Evolutionary conservation across 1,140 invertebrate genomes (phyloP), one percentile per base, ranked within the genome.

Genomic region (Scaptodrosophila lebanonensis): DNA sequence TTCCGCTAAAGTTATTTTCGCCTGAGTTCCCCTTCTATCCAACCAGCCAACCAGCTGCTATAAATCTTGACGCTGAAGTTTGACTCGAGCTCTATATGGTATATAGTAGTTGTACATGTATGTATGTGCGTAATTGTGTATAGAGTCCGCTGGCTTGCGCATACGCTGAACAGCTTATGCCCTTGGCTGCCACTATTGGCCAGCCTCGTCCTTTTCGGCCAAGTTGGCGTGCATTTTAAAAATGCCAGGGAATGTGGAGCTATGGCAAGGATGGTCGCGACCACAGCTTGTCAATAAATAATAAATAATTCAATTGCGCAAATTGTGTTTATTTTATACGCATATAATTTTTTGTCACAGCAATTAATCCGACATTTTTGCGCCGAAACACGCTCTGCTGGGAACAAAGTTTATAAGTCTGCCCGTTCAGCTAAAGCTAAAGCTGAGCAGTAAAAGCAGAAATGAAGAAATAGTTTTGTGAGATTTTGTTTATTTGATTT

Each of bases 1-100:
- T 77, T 77, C 73, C 73, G 73, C 73, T 61, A 79, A 77, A 79
- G 73, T 79, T 79, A 77, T 77, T 77, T 79, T 77, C 64, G 68
- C 68, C 57, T 65, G 73, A 73, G 73, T 64, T 79, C 61, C 54
- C 63, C 51, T 42, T 48, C 49, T 33, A 11, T 4, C 29, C 53
- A 57, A 43, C 11, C n/a, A 6, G 12, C 30, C 44, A 15, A 8
- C 39, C 54, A 48, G 45, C 43, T 52, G 68, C 73, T 68, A 77
- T 77, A 77, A 77, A 77, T 77, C 73, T 77, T 77, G 13, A 47
- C 42, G 52, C 52, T 22, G 13, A 63, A 62, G 36, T 35, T 63
- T 51, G 45, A 51, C 51, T 66, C 50, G 27, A 49, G 17, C 36
- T 50, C 32, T 22, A 16, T 25, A 40, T 27, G 22, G 22, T 16